Evolutionary conservation across 2,113 vertebrate genomes (phyloP).

Genomic region (Fulmarus glacialis): DNA sequence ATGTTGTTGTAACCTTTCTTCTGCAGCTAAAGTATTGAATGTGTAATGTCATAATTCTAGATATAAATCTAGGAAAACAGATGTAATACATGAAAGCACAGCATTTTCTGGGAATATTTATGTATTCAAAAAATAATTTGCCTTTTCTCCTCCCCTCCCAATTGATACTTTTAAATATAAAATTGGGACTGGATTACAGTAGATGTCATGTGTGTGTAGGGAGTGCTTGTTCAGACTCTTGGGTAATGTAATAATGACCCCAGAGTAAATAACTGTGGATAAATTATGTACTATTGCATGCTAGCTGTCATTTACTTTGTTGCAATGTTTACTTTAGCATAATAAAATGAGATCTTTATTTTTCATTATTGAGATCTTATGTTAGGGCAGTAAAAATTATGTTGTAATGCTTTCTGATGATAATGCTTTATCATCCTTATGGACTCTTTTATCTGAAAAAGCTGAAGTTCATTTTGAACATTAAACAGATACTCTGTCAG

Average conservation of each 20-base stretch:
- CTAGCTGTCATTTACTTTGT: background rate
- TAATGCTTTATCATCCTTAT: background rate
- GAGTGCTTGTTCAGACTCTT: background rate
- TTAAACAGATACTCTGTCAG: background rate
- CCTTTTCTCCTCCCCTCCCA: accelerated
- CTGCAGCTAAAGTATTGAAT: background rate
- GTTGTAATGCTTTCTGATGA: background rate
- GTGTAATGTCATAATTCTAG: background rate
- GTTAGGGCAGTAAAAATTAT: background rate
- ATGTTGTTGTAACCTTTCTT: background rate
- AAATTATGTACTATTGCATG: background rate
- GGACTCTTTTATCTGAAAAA: background rate
- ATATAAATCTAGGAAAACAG: background rate
- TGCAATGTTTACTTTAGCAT: constrained; percentile 4
- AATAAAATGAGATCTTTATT: constrained; percentile 1
- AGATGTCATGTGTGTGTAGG: background rate
- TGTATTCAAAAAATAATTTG: background rate
- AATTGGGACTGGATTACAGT: background rate
- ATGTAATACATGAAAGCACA: background rate
- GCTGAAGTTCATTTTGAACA: background rate
- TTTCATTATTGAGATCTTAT: background rate
- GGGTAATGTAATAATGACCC: background rate
- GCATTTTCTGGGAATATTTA: background rate
- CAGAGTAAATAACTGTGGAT: background rate
- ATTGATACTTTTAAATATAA: background rate